Evolutionary conservation across 1,140 invertebrate species (phyloP).

Genomic region (Onthophagus taurus): DNA sequence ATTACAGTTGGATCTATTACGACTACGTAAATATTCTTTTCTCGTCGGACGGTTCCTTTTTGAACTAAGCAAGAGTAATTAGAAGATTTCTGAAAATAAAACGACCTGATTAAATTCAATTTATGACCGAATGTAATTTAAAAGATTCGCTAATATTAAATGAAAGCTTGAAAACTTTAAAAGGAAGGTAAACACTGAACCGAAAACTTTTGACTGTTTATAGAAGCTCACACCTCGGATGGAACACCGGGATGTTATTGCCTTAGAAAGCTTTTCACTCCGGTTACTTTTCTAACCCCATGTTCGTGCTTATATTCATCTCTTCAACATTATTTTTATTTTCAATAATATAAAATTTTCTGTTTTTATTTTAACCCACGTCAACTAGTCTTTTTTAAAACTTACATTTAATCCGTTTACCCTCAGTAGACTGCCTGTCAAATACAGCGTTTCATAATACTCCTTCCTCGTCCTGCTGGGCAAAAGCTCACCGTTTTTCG

Average conservation of each 20-base stretch:
- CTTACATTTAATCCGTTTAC: conserved; percentile 62
- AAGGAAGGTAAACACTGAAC: not conserved
- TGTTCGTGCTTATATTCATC: too few species aligned
- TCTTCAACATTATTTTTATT: too few species aligned
- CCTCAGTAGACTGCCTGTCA: conserved; percentile 66
- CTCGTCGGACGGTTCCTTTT: conserved; percentile 45
- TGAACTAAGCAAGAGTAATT: conserved; percentile 51
- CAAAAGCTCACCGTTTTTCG: conserved; percentile 60
- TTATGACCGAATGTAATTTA: too few species aligned
- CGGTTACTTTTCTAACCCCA: too few species aligned
- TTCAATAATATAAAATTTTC: not conserved
- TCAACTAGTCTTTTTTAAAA: conserved; percentile 10
- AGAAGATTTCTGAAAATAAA: conserved; percentile 46
- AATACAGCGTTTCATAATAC: conserved; percentile 71
- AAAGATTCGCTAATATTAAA: too few species aligned
- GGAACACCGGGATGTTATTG: too few species aligned
- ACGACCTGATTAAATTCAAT: too few species aligned
- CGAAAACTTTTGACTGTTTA: too few species aligned
- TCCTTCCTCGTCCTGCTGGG: conserved; percentile 57
- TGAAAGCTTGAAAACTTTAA: not conserved
- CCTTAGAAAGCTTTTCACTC: too few species aligned
- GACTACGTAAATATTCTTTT: conserved; percentile 48
- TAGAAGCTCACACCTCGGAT: too few species aligned
- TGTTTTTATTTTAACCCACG: not conserved
- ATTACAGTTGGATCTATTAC: conserved; percentile 49